Evolutionary conservation across 64 coral and sea anemone species (phyloP).

Genomic region (Dendrophyllia cribrosa): DNA sequence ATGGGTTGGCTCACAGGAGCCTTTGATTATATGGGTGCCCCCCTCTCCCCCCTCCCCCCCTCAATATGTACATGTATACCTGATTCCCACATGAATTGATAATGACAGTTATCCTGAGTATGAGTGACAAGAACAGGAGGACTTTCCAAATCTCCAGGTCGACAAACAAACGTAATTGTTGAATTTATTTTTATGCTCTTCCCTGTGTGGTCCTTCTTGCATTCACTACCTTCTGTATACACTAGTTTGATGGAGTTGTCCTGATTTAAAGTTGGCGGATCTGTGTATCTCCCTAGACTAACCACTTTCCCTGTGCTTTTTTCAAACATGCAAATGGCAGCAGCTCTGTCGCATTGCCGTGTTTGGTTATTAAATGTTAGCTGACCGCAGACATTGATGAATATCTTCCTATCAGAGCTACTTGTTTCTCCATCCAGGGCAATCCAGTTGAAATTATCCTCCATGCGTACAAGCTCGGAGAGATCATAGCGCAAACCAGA

Average conservation of each 20-base stretch:
- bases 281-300: conserved; percentile 69
- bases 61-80: conserved; percentile 11
- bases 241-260: conserved; percentile 75
- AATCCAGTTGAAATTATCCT: conserved; percentile 74
- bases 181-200: conserved; percentile 51
- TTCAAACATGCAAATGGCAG: conserved; percentile 76
- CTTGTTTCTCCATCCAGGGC: conserved; percentile 78
- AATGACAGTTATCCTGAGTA: conserved; percentile 72
- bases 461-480: conserved; percentile 75
- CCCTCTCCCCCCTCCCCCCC: neutral
- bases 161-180: conserved; percentile 86
- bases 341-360: conserved; percentile 35
- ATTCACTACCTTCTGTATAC: conserved; percentile 74
- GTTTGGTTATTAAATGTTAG: conserved; percentile 41
- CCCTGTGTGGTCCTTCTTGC: conserved; percentile 52
- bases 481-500: conserved; percentile 76
- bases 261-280: conserved; percentile 54
- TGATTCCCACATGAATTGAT: conserved; percentile 85
- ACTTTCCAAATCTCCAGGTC: conserved; percentile 82
- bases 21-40: no score
- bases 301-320: conserved; percentile 24
- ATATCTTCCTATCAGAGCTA: conserved; percentile 74
- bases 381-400: conserved; percentile 87
- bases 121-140: conserved; percentile 83
- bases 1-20: no score